Percentiles rank a stretch among this genome's conserved stretches.
Conservation (phyloP, 2,888 invertebrate genomes). For the Cantharis flavilabris region DNA sequence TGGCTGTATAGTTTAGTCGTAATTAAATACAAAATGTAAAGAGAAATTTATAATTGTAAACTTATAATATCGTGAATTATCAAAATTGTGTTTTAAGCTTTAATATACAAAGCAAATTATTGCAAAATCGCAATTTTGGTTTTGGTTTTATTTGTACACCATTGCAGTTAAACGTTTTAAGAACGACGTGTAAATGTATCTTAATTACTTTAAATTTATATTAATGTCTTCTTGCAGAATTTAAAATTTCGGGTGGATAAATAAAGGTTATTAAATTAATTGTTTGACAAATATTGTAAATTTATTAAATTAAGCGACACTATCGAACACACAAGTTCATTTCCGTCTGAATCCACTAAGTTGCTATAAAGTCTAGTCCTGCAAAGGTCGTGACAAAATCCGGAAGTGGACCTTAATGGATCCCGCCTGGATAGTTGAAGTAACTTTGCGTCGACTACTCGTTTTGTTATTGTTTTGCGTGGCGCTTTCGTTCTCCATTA, state of each 20-base stretch:
- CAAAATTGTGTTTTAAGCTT: not conserved
- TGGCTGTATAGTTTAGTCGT: conserved; percentile 2
- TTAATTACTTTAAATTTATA: not conserved
- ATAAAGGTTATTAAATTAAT: not conserved
- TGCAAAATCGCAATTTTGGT: not conserved
- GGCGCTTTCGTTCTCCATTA: conserved; percentile 23
- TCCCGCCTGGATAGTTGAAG: conserved; percentile 50
- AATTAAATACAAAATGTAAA: conserved; percentile 5
- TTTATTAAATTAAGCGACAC: conserved; percentile 17
- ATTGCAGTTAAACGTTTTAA: not conserved
- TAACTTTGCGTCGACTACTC: conserved; percentile 43
- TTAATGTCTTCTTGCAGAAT: not conserved
- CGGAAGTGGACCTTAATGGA: conserved; percentile 54
- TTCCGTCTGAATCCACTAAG: conserved; percentile 45
- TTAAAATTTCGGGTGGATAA: not conserved
- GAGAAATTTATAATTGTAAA: conserved; percentile 1
- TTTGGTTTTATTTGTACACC: not conserved
- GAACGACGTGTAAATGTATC: not conserved
- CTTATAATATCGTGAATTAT: conserved; percentile 1
- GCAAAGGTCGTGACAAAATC: conserved; percentile 43
- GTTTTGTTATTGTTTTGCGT: conserved; percentile 47
- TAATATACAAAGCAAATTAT: not conserved
- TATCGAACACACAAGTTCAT: conserved; percentile 40
- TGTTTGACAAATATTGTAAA: conserved; percentile 1
- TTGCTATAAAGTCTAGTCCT: conserved; percentile 46